Base-by-base conservation (phyloP, 2,888 invertebrate genomes). In the Chrysomela aeneicollis region DNA sequence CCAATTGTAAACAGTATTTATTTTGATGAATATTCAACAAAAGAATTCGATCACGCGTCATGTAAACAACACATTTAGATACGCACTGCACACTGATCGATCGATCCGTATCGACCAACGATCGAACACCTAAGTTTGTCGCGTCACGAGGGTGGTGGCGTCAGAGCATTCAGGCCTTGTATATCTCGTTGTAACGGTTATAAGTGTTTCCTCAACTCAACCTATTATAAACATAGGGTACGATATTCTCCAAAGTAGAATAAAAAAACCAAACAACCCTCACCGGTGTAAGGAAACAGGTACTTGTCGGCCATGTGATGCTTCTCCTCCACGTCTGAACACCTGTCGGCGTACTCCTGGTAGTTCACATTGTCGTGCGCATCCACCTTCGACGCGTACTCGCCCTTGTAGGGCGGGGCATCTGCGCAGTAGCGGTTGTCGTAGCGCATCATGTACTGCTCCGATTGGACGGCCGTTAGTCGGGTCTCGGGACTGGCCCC, bases 221-320 rank as follows among this genome's bases (percentile, higher is more conserved):
- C n/a, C n/a, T n/a, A n/a, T n/a, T n/a, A n/a, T n/a, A n/a, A n/a
- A n/a, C n/a, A n/a, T n/a, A n/a, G n/a, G 26, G 3, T 26, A 26
- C 26, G 4, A 26, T 6, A 26, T 26, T 6, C 26, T 26, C 26
- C 32, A 64, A 69, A 64, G 53, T 50, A 57, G 52, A 61, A 68
- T 37, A 21, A 54, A 37, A 37, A 35, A 10, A 19, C 8, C 12
- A n/a, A 18, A 1, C 9, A 54, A 12, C 32, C 32, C 81, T 82
- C 80, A 85, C 91, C 90, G 73, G 93, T 93, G 77, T 93, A 94
- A 0, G 94, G 94, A 76, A 93, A 94, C 67, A 91, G 85, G 82
- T 94, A 94, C 85, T 92, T 92, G 74, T 94, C 94, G 63, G 88
- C 88, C 10, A 88, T 79, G 71, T 88, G 89, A 75, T 91, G 90